Base-by-base conservation (phyloP, 2,113 vertebrate species). In the Chinchilla lanigera region DNA sequence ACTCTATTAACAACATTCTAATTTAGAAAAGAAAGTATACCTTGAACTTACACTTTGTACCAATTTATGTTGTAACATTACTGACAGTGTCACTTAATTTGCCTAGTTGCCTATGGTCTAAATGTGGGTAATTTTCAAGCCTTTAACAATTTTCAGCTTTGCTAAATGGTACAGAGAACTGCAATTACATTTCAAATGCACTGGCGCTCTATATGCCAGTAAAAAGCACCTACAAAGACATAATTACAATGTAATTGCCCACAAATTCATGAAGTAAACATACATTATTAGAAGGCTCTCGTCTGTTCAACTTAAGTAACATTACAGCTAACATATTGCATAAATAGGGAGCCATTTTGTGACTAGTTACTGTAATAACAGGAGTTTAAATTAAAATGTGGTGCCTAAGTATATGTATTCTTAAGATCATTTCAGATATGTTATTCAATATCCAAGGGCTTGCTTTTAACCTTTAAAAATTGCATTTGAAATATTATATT, bases 181-280 rank as follows among this genome's bases (percentile, higher is more conserved):
- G 98, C 98, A 99, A 99, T 99, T 99, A 99, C 96, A 98, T 96
- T 99, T 98, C 98, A 99, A 99, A 98, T 97, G 97, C 98, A 97
- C 97, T 98, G 97, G 98, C 35, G 93, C 98, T 98, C 98, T 99
- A 97, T 98, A 98, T 98, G 98, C 99, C 98, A 98, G 98, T 98
- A 98, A 98, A 99, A 98, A 98, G 97, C 98, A 98, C 98, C 98
- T 98, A 98, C 97, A 98, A 98, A 99, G 98, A 98, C 98, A 98
- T 98, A 99, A 99, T 99, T 99, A 98, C 98, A 98, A 98, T 98
- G 98, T 98, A 98, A 99, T 99, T 99, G 98, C 98, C 96, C 97
- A 98, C 98, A 98, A 98, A 98, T 99, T 99, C 98, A 98, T 98
- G 98, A 98, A 98, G 98, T 99, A 99, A 99, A 99, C 98, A 98